Conservation (phyloP, 2,113 vertebrate species). For the Carassius auratus region DNA sequence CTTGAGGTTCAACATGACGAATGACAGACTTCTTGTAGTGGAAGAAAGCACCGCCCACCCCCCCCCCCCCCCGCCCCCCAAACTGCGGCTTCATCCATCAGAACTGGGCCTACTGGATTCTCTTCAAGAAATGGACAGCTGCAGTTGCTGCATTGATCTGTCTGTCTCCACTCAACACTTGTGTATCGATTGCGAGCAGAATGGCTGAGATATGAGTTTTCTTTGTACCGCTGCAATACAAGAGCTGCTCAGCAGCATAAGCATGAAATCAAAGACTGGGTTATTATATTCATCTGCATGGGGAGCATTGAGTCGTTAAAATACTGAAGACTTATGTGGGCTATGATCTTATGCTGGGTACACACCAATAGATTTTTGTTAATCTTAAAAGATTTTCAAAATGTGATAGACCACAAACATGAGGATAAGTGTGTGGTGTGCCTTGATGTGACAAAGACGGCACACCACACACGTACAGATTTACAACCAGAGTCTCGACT, state of each 20-base stretch:
- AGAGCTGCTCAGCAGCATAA: slow-evolving; percentile 17
- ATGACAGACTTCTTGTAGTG: slow-evolving; percentile 30
- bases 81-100: slow-evolving; percentile 40
- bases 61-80: background rate
- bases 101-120: slow-evolving; percentile 6
- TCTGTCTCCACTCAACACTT: slow-evolving; percentile 24
- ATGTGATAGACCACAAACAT: too few relatives aligned
- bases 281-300: slow-evolving; percentile 34
- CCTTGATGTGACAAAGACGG: too few relatives aligned
- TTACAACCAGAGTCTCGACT: too few relatives aligned
- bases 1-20: slow-evolving; percentile 32
- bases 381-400: too few relatives aligned
- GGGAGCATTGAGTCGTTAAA: background rate
- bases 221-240: background rate
- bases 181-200: slow-evolving; percentile 26
- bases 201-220: slow-evolving; percentile 45
- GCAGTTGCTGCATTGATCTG: slow-evolving; percentile 41
- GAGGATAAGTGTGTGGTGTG: too few relatives aligned
- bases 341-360: background rate
- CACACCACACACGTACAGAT: too few relatives aligned
- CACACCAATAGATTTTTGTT: too few relatives aligned
- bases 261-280: background rate
- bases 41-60: too few relatives aligned
- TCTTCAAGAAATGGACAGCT: background rate
- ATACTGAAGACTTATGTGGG: background rate